Conservation (phyloP, 2,113 vertebrate genomes). For the Excalfactoria chinensis region DNA sequence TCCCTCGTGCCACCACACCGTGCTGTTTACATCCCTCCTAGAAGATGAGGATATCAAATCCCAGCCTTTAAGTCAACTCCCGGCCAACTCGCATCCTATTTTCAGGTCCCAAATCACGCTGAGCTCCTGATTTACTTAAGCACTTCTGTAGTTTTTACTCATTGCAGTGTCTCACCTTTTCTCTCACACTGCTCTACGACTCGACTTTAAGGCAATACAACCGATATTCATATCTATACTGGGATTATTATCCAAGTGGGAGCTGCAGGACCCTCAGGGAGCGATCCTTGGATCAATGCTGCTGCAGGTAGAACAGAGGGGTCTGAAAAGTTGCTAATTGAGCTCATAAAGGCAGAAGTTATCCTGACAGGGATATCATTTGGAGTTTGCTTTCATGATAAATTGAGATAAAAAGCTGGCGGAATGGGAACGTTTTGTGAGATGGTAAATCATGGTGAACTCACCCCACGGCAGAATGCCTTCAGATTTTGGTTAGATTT, state of each 20-base stretch:
- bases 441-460: background rate
- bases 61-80: background rate
- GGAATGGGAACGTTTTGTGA: background rate
- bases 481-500: background rate
- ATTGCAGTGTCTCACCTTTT: background rate
- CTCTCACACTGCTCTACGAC: fast-evolving
- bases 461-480: fast-evolving
- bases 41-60: background rate
- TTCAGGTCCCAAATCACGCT: background rate
- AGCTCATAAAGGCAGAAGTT: background rate
- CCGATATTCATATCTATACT: background rate
- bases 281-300: background rate
- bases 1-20: fast-evolving
- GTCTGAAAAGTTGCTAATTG: background rate
- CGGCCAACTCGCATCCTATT: background rate
- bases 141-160: background rate
- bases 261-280: background rate
- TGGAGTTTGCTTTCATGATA: background rate
- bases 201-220: background rate
- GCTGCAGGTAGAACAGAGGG: background rate
- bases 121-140: background rate
- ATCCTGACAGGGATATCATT: background rate
- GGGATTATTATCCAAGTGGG: background rate
- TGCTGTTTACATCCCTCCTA: background rate
- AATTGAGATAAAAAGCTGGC: background rate